Evolutionary conservation across 37 sponge, comb jelly and placozoan species (phyloP).

Genomic region (Oopsacas minuta): DNA sequence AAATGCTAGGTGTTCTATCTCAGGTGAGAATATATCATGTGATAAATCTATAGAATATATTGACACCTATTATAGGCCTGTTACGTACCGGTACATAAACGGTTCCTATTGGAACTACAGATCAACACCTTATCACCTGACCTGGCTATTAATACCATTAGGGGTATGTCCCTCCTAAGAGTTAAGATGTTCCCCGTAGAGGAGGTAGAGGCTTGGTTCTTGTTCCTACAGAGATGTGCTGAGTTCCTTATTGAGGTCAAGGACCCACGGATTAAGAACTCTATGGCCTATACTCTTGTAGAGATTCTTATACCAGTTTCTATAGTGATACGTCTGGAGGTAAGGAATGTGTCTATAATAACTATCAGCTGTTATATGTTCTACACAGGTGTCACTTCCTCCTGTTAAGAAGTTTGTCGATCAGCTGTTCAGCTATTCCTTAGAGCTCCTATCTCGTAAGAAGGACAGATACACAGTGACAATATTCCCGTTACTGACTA

Average conservation of each 20-base stretch:
- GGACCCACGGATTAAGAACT: constrained; percentile 44
- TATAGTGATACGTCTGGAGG: constrained; percentile 43
- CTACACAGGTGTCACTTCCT: constrained; percentile 77
- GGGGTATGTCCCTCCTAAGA: constrained; percentile 80
- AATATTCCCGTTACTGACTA: constrained; percentile 72
- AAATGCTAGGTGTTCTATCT: constrained; percentile 89
- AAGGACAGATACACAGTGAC: constrained; percentile 11
- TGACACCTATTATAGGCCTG: constrained; percentile 13
- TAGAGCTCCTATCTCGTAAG: constrained; percentile 29
- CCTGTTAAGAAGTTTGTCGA: constrained; percentile 74
- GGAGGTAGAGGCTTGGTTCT: constrained; percentile 83
- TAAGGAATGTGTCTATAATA: no score
- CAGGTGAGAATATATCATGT: constrained; percentile 35
- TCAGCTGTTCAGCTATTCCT: constrained; percentile 54
- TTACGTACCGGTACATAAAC: constrained; percentile 60
- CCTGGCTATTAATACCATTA: constrained; percentile 57
- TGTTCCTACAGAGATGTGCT: constrained; percentile 89
- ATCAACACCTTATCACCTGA: constrained; percentile 36
- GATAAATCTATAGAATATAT: no score
- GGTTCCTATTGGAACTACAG: constrained; percentile 63
- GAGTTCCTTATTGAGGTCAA: constrained; percentile 45
- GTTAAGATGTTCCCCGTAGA: constrained; percentile 97
- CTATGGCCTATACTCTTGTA: constrained; percentile 65
- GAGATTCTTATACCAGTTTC: constrained; percentile 85
- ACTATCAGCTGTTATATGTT: neutral